Percentiles rank a stretch among this genome's conserved stretches.
Evolutionary conservation across 2,888 invertebrate genomes (phyloP).

Genomic region (Dexiosoma caninum): DNA sequence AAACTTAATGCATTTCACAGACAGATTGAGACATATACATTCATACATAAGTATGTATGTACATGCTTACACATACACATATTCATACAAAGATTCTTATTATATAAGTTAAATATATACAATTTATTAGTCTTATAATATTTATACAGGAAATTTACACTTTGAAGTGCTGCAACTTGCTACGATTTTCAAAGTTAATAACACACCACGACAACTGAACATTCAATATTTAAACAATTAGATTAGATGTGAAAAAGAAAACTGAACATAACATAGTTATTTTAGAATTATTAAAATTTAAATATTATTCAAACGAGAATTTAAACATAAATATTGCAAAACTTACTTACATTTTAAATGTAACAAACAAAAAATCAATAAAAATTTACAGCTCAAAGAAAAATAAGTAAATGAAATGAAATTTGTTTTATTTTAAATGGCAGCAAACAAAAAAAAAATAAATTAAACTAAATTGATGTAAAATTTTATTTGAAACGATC

Average conservation of each 20-base stretch:
- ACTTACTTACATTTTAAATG: slow-evolving; percentile 54
- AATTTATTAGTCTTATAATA: not conserved
- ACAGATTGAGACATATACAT: not conserved
- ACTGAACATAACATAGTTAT: slow-evolving; percentile 45
- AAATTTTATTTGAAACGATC: not conserved
- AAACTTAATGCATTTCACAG: not conserved
- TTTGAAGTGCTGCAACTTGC: not conserved
- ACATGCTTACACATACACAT: not conserved
- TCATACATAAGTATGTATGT: not conserved
- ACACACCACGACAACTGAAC: not conserved
- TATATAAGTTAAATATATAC: not conserved
- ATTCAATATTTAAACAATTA: not conserved
- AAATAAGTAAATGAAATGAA: not conserved
- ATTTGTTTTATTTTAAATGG: not conserved
- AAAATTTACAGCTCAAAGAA: slow-evolving; percentile 9
- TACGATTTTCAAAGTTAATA: not conserved
- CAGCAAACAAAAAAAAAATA: too few species aligned
- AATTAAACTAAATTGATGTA: too few species aligned
- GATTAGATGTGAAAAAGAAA: not conserved
- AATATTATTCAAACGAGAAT: slow-evolving; percentile 22
- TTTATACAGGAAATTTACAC: not conserved
- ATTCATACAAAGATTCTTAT: not conserved
- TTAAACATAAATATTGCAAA: slow-evolving; percentile 44
- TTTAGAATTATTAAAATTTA: slow-evolving; percentile 11
- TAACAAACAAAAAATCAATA: slow-evolving; percentile 25